Conservation (phyloP, 2,888 invertebrate genomes). For the Athripsodes cinereus region DNA sequence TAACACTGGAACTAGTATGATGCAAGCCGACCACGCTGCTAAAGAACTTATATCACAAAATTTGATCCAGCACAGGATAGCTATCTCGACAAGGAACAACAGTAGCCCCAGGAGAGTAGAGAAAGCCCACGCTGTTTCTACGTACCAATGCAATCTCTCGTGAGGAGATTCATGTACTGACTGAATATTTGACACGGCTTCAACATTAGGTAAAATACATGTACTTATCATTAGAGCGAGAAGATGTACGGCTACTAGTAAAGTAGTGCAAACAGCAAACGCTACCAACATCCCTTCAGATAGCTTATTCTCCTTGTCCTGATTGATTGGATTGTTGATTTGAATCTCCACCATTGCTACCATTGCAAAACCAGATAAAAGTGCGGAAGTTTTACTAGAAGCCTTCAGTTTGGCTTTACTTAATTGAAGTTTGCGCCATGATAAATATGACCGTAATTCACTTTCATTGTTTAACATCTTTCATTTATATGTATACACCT, state of each 20-base stretch:
- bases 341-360: slow-evolving; percentile 1
- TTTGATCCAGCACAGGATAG: not conserved
- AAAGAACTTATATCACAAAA: not conserved
- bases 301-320: not conserved
- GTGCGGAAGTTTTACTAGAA: not conserved
- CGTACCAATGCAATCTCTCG: slow-evolving; percentile 1
- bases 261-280: not conserved
- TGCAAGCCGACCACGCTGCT: not conserved
- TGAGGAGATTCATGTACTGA: not conserved
- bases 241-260: not conserved
- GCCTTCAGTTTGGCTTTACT: not conserved
- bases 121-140: not conserved
- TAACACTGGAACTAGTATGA: not conserved
- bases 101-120: not conserved
- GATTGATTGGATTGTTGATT: not conserved
- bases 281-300: not conserved
- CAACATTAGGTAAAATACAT: slow-evolving; percentile 1
- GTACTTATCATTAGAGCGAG: slow-evolving; percentile 1
- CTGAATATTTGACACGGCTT: not conserved
- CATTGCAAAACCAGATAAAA: not conserved
- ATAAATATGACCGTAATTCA: not conserved
- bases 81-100: not conserved
- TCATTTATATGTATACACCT: too few species aligned
- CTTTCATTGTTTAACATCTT: not conserved
- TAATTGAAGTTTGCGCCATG: slow-evolving; percentile 1